A percentile compares a stretch with the other conserved stretches of the same genome.
phyloP scores from a whole-genome alignment of 2,888 invertebrate species.

The Galeruca laticollis region DNA sequence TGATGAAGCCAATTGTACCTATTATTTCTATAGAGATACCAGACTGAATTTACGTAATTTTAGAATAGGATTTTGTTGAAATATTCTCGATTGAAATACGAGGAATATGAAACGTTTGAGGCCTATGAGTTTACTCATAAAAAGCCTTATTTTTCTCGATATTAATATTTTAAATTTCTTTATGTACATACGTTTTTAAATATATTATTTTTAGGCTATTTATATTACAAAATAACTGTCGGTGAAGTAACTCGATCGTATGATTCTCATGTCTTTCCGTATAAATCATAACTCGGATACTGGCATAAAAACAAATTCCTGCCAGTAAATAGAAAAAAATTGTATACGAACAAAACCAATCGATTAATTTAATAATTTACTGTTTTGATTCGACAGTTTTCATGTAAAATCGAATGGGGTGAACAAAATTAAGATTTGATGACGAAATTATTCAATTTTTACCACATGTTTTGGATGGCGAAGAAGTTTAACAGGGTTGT shows the following conservation, averaged over 20 bases:
- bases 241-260: not conserved
- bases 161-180: not conserved
- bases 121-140: not conserved
- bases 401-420: too few species aligned
- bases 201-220: not conserved
- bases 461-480: too few species aligned
- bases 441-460: too few species aligned
- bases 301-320: too few species aligned
- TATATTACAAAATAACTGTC: not conserved
- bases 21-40: constrained; percentile 92
- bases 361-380: too few species aligned
- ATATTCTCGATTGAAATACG: constrained; percentile 16
- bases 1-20: constrained; percentile 88
- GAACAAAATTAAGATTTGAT: too few species aligned
- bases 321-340: too few species aligned
- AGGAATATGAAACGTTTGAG: not conserved
- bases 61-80: constrained; percentile 34
- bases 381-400: too few species aligned
- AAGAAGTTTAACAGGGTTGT: too few species aligned
- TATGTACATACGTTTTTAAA: not conserved
- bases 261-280: not conserved
- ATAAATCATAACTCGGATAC: too few species aligned
- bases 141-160: not conserved
- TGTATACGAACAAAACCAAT: too few species aligned
- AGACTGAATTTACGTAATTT: constrained; percentile 72